Percentiles rank a stretch among this genome's conserved stretches.
Conservation (phyloP, 2,797 vertebrate species). For the Pseudocheirus occidentalis region DNA sequence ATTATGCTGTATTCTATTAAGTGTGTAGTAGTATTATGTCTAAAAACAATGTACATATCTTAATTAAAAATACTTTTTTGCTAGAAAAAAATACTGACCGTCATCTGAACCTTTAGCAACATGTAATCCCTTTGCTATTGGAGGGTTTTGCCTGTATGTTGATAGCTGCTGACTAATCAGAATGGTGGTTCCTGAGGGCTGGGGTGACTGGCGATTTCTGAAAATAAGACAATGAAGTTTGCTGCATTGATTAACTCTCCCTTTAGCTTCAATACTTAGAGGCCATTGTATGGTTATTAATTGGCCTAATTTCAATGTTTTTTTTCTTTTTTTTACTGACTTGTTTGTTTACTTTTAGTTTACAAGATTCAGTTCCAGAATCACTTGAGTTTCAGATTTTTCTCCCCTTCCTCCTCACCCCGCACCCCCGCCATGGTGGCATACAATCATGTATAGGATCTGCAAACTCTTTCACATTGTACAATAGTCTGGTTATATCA, state of each 20-base stretch:
- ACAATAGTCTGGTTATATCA: no score
- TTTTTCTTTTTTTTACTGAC: no score
- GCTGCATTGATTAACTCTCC: background rate
- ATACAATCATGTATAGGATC: no score
- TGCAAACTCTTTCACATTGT: no score
- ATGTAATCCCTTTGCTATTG: background rate
- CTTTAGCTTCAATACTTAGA: background rate
- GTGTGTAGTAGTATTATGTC: background rate
- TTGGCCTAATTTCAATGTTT: background rate
- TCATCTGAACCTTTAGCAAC: background rate
- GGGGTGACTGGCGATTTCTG: background rate
- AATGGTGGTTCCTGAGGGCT: background rate
- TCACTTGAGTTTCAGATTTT: no score
- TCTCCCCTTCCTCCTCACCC: no score
- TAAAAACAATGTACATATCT: background rate
- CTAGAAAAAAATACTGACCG: background rate
- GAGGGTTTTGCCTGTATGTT: background rate
- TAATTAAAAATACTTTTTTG: background rate
- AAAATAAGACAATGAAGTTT: background rate
- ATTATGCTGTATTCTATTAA: background rate
- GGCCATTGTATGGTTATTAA: background rate
- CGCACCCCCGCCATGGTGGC: no score
- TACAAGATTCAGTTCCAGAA: no score
- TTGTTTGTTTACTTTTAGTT: no score
- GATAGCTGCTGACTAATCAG: background rate